Conservation (phyloP, 2,888 invertebrate species). For the Caradrina clavipalpis region DNA sequence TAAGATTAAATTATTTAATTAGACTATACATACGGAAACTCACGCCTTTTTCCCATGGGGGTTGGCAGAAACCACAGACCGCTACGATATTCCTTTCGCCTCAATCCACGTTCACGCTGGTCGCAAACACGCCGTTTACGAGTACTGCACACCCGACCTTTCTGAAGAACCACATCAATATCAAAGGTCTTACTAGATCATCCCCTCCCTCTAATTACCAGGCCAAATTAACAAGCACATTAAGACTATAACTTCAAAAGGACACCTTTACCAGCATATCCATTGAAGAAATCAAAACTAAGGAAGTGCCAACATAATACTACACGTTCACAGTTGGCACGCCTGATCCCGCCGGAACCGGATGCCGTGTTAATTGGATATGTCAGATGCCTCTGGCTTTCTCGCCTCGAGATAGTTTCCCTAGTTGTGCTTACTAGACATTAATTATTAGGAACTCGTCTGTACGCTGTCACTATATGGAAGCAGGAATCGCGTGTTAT, state of each 20-base stretch:
- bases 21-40: too few species aligned
- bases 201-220: too few species aligned
- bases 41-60: too few species aligned
- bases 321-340: slow-evolving; percentile 71
- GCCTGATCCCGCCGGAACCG: slow-evolving; percentile 78
- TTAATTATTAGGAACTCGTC: slow-evolving; percentile 84
- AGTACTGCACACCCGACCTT: too few species aligned
- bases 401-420: slow-evolving; percentile 86
- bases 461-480: slow-evolving; percentile 65
- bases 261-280: slow-evolving; percentile 26
- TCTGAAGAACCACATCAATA: too few species aligned
- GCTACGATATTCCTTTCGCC: too few species aligned
- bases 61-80: too few species aligned
- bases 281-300: slow-evolving; percentile 70
- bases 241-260: slow-evolving; percentile 9
- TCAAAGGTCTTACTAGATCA: too few species aligned
- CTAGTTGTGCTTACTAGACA: slow-evolving; percentile 83
- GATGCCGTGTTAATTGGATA: slow-evolving; percentile 89
- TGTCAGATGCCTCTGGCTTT: slow-evolving; percentile 89
- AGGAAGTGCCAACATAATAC: slow-evolving; percentile 72
- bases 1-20: too few species aligned
- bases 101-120: too few species aligned
- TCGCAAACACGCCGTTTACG: too few species aligned
- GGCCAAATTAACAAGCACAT: background rate
- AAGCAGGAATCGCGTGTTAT: slow-evolving; percentile 42